Percentiles rank a stretch among this genome's conserved stretches.
These are phyloP conservation scores for Zaprionus kolodkinae DNA, from an alignment of 1,140 invertebrate genomes.

Conservation along the genomic window DNA sequence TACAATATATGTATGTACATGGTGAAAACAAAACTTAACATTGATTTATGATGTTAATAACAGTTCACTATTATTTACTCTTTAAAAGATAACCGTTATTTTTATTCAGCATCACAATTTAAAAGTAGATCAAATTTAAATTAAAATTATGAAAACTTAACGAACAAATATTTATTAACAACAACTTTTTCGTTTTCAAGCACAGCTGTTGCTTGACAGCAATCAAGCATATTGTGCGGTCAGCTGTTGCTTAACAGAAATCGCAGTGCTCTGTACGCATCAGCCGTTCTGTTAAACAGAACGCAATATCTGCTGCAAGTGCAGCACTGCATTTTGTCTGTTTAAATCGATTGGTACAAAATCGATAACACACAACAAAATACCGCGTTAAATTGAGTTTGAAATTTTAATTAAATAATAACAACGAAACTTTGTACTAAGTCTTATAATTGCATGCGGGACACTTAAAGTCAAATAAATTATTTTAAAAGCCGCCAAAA, in stretches of 20 bases:
- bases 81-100: not conserved
- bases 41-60: constrained; percentile 1
- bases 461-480: no score
- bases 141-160: not conserved
- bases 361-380: no score
- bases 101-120: not conserved
- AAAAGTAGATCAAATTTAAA: not conserved
- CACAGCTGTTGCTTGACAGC: not conserved
- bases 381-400: no score
- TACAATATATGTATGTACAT: not conserved
- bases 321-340: no score
- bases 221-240: no score
- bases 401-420: no score
- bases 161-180: not conserved
- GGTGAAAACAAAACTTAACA: constrained; percentile 7
- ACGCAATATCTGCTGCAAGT: no score
- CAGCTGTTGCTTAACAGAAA: not conserved
- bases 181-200: not conserved
- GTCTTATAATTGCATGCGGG: no score
- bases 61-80: not conserved
- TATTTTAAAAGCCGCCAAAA: no score
- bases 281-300: not conserved
- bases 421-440: no score
- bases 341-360: no score
- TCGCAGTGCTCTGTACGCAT: not conserved